Conservation (phyloP, 1,140 invertebrate genomes). For the Ostrea edulis region DNA sequence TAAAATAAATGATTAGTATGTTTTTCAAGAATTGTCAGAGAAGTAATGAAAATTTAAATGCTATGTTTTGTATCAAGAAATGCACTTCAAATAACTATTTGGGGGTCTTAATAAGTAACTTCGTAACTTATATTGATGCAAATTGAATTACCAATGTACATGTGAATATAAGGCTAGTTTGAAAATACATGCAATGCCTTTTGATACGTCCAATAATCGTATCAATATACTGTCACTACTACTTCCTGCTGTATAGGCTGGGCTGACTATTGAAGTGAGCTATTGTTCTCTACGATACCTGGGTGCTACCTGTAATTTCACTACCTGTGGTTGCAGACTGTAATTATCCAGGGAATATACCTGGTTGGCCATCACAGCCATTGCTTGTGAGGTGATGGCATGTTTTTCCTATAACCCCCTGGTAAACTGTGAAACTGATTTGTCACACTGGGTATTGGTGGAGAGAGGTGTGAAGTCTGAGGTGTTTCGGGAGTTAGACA, state of each 20-base stretch:
- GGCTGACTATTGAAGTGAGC: not conserved
- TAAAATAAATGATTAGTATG: no score
- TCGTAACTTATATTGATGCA: not conserved
- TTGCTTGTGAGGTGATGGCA: not conserved
- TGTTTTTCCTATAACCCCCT: slow-evolving; percentile 1
- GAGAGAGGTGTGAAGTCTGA: not conserved
- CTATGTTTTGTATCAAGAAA: no score
- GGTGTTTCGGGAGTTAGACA: not conserved
- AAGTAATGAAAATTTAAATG: no score
- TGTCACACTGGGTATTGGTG: not conserved
- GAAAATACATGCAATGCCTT: not conserved
- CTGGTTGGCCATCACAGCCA: not conserved
- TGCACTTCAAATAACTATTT: no score
- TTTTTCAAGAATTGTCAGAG: no score
- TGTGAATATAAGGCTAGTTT: not conserved
- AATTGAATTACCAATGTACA: not conserved
- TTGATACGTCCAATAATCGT: not conserved
- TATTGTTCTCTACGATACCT: slow-evolving; percentile 3
- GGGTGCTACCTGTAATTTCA: slow-evolving; percentile 1
- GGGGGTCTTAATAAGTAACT: no score
- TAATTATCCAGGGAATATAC: not conserved
- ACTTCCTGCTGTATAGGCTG: not conserved
- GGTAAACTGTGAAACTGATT: slow-evolving; percentile 12
- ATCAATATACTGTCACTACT: not conserved
- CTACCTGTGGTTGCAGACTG: slow-evolving; percentile 2